Conservation (phyloP, 2,113 vertebrate species). For the Amblyopsis rosae region DNA sequence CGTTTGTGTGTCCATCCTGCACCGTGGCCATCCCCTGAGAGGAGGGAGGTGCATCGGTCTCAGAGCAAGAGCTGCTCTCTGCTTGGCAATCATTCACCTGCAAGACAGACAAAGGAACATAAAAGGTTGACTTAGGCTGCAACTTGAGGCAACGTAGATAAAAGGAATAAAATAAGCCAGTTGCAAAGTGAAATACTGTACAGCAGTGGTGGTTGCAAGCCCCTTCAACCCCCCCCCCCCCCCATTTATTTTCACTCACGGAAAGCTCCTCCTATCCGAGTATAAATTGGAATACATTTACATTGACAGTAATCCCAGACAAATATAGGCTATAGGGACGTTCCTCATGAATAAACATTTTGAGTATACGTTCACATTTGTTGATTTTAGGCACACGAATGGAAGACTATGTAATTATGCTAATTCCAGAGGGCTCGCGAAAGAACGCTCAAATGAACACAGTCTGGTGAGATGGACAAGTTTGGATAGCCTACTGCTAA, state of each 20-base stretch:
- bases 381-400: conserved; percentile 33
- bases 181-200: neutral
- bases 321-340: too few species aligned
- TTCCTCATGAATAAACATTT: neutral
- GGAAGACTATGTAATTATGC: conserved; percentile 24
- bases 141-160: neutral
- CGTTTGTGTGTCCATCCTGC: conserved; percentile 81
- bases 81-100: conserved; percentile 80
- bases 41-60: conserved; percentile 71
- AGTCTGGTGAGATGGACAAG: conserved; percentile 26
- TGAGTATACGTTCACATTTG: conserved; percentile 5
- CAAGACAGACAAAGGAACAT: conserved; percentile 9
- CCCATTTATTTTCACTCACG: conserved; percentile 3
- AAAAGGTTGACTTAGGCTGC: neutral
- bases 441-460: conserved; percentile 24
- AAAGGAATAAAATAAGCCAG: neutral
- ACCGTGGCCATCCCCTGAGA: conserved; percentile 84
- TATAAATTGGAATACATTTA: too few species aligned
- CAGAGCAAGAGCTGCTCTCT: conserved; percentile 58
- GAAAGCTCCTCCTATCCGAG: neutral
- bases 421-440: conserved; percentile 31
- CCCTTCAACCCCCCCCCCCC: neutral
- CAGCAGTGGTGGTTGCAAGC: neutral
- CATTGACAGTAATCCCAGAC: too few species aligned
- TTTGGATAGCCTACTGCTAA: conserved; percentile 29